Percentiles rank a stretch among this genome's conserved stretches.
Conservation (phyloP, 2,888 invertebrate species). For the Calliopum simillimum region DNA sequence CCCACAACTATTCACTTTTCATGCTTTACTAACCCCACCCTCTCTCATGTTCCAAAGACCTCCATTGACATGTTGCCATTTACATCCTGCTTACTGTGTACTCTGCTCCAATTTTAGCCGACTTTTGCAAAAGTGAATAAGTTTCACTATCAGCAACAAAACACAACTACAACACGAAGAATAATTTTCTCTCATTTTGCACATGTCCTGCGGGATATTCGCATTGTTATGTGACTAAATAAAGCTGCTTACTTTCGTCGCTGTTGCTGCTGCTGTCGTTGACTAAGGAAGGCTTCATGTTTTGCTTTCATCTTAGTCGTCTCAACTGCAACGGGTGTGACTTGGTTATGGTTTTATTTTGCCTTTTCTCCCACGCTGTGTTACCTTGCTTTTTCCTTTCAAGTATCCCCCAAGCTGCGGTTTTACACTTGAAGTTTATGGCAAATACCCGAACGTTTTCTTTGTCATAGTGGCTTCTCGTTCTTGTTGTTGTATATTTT, state of each 20-base stretch:
- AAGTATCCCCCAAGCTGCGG: neutral
- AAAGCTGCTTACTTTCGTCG: constrained; percentile 18
- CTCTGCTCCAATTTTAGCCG: too few species aligned
- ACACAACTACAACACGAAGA: neutral
- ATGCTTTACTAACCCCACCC: too few species aligned
- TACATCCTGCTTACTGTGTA: too few species aligned
- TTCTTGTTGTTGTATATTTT: too few species aligned
- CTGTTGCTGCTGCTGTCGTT: neutral
- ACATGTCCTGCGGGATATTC: constrained; percentile 19
- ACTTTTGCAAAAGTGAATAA: neutral
- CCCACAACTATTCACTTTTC: too few species aligned
- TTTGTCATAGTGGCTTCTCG: neutral
- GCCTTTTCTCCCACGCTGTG: neutral
- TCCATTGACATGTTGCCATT: neutral
- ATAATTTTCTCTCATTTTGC: neutral
- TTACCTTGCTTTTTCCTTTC: neutral
- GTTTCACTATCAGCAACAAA: constrained; percentile 15
- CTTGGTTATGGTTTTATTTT: neutral
- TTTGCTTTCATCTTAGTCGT: neutral
- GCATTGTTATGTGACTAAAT: constrained; percentile 13
- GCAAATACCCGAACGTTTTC: neutral
- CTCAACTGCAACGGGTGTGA: neutral
- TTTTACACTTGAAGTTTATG: constrained; percentile 17
- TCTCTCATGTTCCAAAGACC: neutral
- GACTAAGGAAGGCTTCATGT: neutral